Evolutionary conservation across 2,113 vertebrate species (phyloP), one percentile per base, ranked within the genome.

Genomic region (Lipotes vexillifer): DNA sequence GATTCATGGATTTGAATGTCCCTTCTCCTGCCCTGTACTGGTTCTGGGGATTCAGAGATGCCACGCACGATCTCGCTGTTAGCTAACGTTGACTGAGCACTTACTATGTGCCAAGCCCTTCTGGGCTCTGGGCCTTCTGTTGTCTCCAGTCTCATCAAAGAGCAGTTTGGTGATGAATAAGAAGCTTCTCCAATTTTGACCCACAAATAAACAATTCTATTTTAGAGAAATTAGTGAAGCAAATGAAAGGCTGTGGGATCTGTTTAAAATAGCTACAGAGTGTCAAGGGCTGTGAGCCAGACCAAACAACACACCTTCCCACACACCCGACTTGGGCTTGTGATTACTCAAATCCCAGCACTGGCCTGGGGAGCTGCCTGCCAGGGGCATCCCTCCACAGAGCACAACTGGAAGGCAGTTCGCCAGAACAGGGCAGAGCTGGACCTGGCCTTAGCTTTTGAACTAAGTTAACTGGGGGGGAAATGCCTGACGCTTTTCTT

Each of bases 161-260:
- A 74, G 68, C 55, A 88, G 81, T 92, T 74, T 93, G 92, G 90
- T 94, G 86, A 94, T 59, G 55, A 91, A 74, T 52, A 94, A 77
- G 72, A 94, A 78, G 57, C 84, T 89, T 89, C 96, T 95, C 90
- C 95, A 96, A 80, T 90, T 97, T 82, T 88, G 90, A 94, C 88
- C 94, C 86, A 75, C 80, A 92, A 90, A 93, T 94, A 96, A 93
- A 95, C 96, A 96, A 96, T 93, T 95, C 97, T 97, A 97, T 98
- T 97, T 97, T 97, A 95, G 94, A 95, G 95, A 95, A 97, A 98
- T 97, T 96, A 97, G 94, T 97, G 97, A 96, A 97, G 95, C 88
- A 96, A 96, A 97, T 93, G 90, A 96, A 98, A 97, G 90, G 90
- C 95, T 97, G 92, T 88, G 83, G 92, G 90, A 97, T 95, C 68